Conservation (phyloP, 2,797 vertebrate species). For the Acipenser oxyrinchus region DNA sequence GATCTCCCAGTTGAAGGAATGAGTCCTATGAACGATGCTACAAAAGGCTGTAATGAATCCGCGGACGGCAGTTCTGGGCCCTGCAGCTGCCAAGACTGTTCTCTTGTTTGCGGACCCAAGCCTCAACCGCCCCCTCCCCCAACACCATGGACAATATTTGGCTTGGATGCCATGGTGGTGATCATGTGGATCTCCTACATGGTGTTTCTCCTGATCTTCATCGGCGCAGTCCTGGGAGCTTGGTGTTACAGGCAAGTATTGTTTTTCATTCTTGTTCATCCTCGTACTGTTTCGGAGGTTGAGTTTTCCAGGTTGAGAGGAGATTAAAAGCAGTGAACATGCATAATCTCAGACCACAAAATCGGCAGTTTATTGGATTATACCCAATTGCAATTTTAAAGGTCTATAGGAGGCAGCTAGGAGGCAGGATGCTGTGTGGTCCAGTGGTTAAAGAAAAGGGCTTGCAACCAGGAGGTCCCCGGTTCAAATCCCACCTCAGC, state of each 20-base stretch:
- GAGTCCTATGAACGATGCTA: constrained; percentile 84
- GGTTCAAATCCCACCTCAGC: no score
- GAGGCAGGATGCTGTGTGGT: no score
- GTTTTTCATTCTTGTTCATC: no score
- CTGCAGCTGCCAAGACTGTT: constrained; percentile 94
- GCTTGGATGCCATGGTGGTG: constrained; percentile 78
- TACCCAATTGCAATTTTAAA: no score
- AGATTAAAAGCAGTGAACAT: not conserved
- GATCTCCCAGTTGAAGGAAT: constrained; percentile 56
- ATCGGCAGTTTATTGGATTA: no score
- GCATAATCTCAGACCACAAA: no score
- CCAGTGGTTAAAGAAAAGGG: no score
- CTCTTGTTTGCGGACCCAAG: constrained; percentile 69
- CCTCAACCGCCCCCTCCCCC: constrained; percentile 70
- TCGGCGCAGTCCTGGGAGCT: constrained; percentile 57
- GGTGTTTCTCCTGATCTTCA: constrained; percentile 74
- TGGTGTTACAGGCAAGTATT: constrained; percentile 84
- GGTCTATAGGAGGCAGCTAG: no score
- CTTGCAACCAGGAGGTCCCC: no score
- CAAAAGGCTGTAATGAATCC: constrained; percentile 75
- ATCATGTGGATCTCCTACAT: constrained; percentile 85
- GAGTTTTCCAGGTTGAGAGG: not conserved
- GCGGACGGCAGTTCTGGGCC: constrained; percentile 75
- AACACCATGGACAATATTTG: constrained; percentile 81
- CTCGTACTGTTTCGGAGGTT: no score